Evolutionary conservation across 1,140 invertebrate genomes (phyloP).

Genomic region (Macrocentrus cingulum): DNA sequence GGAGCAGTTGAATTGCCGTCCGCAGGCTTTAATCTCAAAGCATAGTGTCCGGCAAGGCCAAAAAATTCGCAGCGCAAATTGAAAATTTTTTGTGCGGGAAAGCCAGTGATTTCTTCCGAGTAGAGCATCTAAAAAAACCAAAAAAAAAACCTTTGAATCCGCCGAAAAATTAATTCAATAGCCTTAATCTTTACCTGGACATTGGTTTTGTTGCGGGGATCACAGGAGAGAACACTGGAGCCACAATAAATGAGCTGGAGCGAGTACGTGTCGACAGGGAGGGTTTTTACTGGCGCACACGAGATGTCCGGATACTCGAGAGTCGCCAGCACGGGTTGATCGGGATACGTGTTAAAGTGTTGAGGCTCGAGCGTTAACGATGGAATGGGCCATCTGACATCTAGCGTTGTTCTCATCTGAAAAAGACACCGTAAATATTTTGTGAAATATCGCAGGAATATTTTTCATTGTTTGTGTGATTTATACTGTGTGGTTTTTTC

Average conservation of each 20-base stretch:
- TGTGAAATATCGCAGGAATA: conserved; percentile 12
- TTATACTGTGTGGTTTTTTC: background rate
- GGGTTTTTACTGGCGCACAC: conserved; percentile 59
- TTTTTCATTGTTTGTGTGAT: background rate
- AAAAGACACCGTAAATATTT: conserved; percentile 19
- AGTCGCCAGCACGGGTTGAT: conserved; percentile 68
- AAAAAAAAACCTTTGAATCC: no score
- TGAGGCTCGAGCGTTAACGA: conserved; percentile 71
- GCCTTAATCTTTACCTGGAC: conserved; percentile 49
- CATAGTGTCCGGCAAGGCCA: conserved; percentile 76
- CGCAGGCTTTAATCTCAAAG: conserved; percentile 66
- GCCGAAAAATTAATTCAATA: no score
- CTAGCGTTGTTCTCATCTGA: conserved; percentile 64
- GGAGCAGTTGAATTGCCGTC: conserved; percentile 56
- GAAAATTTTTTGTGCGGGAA: conserved; percentile 66
- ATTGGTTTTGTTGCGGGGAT: conserved; percentile 49
- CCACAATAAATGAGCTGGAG: conserved; percentile 78
- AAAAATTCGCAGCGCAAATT: conserved; percentile 74
- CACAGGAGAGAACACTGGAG: conserved; percentile 49
- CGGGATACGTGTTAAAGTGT: conserved; percentile 76
- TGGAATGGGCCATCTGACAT: conserved; percentile 78
- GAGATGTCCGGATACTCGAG: conserved; percentile 72
- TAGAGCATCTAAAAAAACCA: conserved; percentile 63
- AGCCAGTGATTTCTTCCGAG: conserved; percentile 70
- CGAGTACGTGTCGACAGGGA: conserved; percentile 60